Evolutionary conservation across 2,888 invertebrate genomes (phyloP).

Genomic region (Halocaridina rubra): DNA sequence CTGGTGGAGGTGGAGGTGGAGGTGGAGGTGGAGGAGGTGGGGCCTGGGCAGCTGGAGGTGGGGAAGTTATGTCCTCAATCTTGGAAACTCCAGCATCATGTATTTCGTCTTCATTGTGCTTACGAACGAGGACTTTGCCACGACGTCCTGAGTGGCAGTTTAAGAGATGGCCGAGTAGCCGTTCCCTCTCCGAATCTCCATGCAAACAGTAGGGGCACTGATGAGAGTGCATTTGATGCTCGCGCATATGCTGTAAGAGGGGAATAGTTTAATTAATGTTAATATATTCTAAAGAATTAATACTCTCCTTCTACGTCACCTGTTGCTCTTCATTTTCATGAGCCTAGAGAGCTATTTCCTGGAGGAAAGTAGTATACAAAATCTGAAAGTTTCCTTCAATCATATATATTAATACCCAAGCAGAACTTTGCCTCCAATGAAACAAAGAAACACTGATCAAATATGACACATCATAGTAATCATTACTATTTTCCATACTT

Average conservation of each 20-base stretch:
- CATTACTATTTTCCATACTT: too few species aligned
- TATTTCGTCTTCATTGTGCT: conserved; percentile 38
- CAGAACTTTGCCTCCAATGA: too few species aligned
- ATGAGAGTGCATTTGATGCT: conserved; percentile 70
- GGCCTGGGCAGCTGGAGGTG: background rate
- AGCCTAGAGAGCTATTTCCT: too few species aligned
- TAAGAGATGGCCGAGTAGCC: conserved; percentile 71
- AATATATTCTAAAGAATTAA: too few species aligned
- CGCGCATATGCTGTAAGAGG: conserved; percentile 69
- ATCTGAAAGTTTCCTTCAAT: too few species aligned
- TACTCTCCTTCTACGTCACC: too few species aligned
- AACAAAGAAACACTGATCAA: too few species aligned
- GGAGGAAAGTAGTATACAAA: too few species aligned
- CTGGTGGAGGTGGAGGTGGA: conserved; percentile 52
- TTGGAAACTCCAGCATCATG: background rate
- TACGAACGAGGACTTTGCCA: conserved; percentile 64
- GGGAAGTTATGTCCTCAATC: background rate
- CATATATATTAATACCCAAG: too few species aligned
- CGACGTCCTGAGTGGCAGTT: conserved; percentile 65
- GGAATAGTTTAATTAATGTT: too few species aligned
- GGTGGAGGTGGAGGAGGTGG: background rate
- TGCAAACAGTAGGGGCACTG: conserved; percentile 72
- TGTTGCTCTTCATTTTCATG: too few species aligned
- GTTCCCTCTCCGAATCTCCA: conserved; percentile 68
- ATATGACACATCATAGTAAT: too few species aligned